A percentile compares a stretch with the other conserved stretches of the same genome.
phyloP scores from a whole-genome alignment of 2,888 invertebrate genomes.

The Tineola bisselliella region DNA sequence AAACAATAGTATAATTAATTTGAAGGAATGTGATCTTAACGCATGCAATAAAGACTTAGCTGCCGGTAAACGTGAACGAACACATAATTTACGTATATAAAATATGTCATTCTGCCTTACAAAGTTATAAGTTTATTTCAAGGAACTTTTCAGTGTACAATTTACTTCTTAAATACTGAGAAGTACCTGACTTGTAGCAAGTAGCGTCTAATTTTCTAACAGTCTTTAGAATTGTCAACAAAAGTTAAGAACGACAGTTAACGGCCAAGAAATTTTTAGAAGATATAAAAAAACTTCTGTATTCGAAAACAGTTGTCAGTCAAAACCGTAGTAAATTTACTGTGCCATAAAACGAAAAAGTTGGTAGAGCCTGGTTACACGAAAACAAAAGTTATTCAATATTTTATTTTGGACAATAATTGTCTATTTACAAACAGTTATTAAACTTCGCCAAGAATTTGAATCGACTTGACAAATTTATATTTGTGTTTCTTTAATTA shows the following conservation, averaged over 20 bases:
- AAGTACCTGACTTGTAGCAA: too few species aligned
- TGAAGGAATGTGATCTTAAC: conserved; percentile 15
- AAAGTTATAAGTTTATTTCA: not conserved
- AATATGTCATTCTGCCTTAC: not conserved
- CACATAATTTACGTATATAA: not conserved
- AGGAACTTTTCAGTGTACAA: too few species aligned
- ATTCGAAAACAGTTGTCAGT: conserved; percentile 1
- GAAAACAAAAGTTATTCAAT: conserved; percentile 41
- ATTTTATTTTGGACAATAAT: conserved; percentile 41
- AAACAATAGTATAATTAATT: conserved; percentile 44
- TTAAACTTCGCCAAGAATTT: not conserved
- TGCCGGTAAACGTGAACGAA: not conserved
- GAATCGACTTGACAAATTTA: not conserved
- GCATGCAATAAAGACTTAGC: not conserved
- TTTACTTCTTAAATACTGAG: too few species aligned
- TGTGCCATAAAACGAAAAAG: conserved; percentile 1
- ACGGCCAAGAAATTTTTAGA: not conserved
- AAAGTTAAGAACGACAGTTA: not conserved
- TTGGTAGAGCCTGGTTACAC: not conserved
- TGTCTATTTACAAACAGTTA: conserved; percentile 23
- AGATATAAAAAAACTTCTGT: not conserved
- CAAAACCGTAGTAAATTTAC: conserved; percentile 7
- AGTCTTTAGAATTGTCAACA: not conserved
- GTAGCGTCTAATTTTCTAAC: not conserved
- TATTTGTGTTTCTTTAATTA: not conserved